Evolutionary conservation across 1,140 invertebrate species (phyloP), one percentile per base, ranked within the genome.

Genomic region (Tetramorium parvispinum): DNA sequence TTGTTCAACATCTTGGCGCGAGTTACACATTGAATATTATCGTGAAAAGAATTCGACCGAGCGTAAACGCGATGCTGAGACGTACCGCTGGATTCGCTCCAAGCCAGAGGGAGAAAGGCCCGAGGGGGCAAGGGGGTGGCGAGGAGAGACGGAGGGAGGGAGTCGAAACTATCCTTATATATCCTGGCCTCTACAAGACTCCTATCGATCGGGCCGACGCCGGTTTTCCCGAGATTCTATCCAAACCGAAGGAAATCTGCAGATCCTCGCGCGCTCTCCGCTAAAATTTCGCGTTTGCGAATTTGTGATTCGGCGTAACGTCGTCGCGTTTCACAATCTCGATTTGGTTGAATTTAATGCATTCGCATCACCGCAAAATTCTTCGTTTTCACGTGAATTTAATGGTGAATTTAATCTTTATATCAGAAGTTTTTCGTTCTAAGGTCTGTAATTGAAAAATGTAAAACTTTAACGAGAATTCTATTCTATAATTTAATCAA

Each of bases 191-290:
- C 76, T 53, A 89, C 85, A 73, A 81, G 83, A 40, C 73, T 82
- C 76, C 57, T 89, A 89, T 89, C 73, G 88, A 89, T 89, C 88
- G 81, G 61, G 49, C 27, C 57, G 65, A 75, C 86, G 76, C 46
- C 61, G 89, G 70, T 89, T 81, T 89, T 89, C 78, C 8, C 86
- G 79, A 89, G 88, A 87, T 89, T 87, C 73, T 59, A 65, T 89
- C 59, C 63, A 55, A 87, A 71, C 77, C 10, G 21, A 27, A 68
- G 65, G 32, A 89, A 89, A 87, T 83, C 71, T 86, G 57, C 61
- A 70, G 46, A 78, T 37, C 71, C 61, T 55, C 24, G 51, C 43
- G 27, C 11, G 21, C 51, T 53, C 49, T 6, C 8, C 13, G 5
- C 37, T 27, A 21, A 65, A 65, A 81, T 53, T 11, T 49, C 21